These are phyloP conservation scores for Caenorhabditis tropicalis DNA, from an alignment of 1,140 invertebrate species.

Conservation along the genomic window DNA sequence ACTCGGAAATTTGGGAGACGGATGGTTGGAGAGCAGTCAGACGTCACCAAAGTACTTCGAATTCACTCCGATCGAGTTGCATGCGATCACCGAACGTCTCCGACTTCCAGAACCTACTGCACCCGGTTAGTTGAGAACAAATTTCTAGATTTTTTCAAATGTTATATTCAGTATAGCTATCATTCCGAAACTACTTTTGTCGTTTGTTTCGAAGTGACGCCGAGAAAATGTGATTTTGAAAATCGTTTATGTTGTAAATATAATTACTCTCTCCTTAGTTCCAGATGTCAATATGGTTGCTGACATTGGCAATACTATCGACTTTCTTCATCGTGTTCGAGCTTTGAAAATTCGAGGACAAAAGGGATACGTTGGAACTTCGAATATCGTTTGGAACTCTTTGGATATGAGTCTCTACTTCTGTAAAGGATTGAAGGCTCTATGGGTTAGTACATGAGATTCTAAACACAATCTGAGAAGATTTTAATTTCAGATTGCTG, in stretches of 20 bases:
- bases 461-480: no score
- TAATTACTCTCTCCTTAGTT: background rate
- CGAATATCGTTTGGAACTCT: conserved; percentile 87
- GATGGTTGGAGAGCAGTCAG: conserved; percentile 54
- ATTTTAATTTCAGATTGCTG: conserved; percentile 51
- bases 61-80: conserved; percentile 77
- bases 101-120: conserved; percentile 81
- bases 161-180: no score
- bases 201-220: background rate
- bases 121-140: no score
- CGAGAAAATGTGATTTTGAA: no score
- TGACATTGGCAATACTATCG: conserved; percentile 53
- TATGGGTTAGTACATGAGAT: conserved; percentile 59
- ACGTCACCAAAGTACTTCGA: conserved; percentile 59
- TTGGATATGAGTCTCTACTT: conserved; percentile 77
- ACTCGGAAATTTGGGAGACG: conserved; percentile 56
- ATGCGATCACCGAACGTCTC: conserved; percentile 85
- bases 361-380: conserved; percentile 79
- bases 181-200: no score
- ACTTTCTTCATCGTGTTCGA: conserved; percentile 72
- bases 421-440: conserved; percentile 55
- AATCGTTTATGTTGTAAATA: no score
- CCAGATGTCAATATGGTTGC: conserved; percentile 47
- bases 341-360: conserved; percentile 76
- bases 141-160: no score